phyloP scores from a whole-genome alignment of 2,113 vertebrate genomes.

The Engraulis encrasicolus region DNA sequence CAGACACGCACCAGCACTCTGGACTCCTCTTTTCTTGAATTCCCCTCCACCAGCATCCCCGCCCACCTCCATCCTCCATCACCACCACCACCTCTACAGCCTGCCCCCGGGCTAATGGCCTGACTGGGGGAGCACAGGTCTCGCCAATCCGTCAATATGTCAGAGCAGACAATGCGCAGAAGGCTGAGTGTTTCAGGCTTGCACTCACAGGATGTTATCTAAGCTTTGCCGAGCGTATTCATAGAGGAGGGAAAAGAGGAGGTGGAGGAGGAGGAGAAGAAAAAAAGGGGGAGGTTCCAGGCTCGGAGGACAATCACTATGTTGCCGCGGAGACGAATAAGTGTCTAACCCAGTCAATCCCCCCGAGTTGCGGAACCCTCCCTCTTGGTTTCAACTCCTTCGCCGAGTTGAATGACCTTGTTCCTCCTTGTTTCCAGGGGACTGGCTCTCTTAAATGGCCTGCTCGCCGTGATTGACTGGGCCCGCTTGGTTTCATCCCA shows the following conservation, averaged over 20 bases:
- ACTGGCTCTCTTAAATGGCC: conserved; percentile 4
- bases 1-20: conserved; percentile 74
- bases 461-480: conserved; percentile 14
- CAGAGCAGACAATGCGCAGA: conserved; percentile 64
- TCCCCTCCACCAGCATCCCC: background rate
- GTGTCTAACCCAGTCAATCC: conserved; percentile 21
- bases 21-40: conserved; percentile 64
- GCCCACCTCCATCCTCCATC: background rate
- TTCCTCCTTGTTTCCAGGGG: conserved; percentile 21
- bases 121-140: conserved; percentile 67
- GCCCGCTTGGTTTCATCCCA: conserved; percentile 2
- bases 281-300: background rate
- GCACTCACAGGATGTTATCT: conserved; percentile 67
- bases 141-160: conserved; percentile 72
- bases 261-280: background rate
- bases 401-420: conserved; percentile 12
- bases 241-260: background rate
- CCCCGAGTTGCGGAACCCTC: background rate
- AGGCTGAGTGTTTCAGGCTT: conserved; percentile 62
- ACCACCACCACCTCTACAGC: background rate
- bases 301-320: background rate
- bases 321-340: conserved; percentile 19
- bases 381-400: background rate
- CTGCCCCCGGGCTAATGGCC: conserved; percentile 73
- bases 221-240: conserved; percentile 51